Evolutionary conservation across 2,888 invertebrate species (phyloP), one percentile per base, ranked within the genome.

Genomic region (Pecten maximus): DNA sequence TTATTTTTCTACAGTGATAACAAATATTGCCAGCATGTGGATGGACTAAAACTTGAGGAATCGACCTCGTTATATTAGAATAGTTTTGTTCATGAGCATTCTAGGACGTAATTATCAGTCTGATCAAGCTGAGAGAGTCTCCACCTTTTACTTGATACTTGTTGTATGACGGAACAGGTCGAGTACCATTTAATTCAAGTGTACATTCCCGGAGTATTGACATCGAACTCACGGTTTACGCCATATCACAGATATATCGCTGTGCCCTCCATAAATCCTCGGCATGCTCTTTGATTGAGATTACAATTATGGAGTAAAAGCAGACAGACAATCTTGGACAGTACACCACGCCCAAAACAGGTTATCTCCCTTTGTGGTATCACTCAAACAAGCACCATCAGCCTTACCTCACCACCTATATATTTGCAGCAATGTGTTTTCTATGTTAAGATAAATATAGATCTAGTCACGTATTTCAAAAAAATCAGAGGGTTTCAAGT

Each of bases 271-370:
- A 74, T 74, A 74, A 74, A 74, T 74, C 74, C 3, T 74, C 74
- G 74, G 74, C 10, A 74, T 10, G 3, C 35, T 74, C 74, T 74
- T 74, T 74, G 74, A 74, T 74, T 74, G 35, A 74, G 74, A 74
- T 74, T 74, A 74, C 74, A 74, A 74, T 74, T 74, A 74, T 74
- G 0, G 74, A 74, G 74, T 35, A 35, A 35, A 28, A 74, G 74
- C 74, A 74, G 74, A 28, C 74, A 28, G 74, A 35, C 74, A 35
- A 74, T 74, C 74, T 74, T 74, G 74, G 74, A 74, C 74, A 74
- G 28, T 74, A 74, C 74, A 74, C 74, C 74, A 74, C 74, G 74
- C 74, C 74, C 74, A 74, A 74, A 16, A 6, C 28, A 8, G 35
- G 74, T 74, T 74, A 74, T 74, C 74, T 74, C 74, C 74, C 74